Percentiles rank a stretch among this genome's conserved stretches.
Evolutionary conservation across 2,797 vertebrate genomes (phyloP).

Genomic region (Hoplostethus atlanticus): DNA sequence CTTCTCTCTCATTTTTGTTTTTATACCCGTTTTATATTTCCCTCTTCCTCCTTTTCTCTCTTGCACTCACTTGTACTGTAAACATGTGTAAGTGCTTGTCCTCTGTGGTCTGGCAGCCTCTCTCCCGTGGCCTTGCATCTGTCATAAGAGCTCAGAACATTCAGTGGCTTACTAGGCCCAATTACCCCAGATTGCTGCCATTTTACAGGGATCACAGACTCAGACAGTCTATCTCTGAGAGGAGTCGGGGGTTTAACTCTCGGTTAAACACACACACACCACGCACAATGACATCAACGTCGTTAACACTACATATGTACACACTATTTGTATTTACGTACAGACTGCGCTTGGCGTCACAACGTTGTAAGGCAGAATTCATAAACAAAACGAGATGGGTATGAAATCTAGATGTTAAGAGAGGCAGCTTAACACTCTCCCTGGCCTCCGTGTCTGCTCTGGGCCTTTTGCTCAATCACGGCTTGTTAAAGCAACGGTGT

Average conservation of each 20-base stretch:
- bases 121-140: conserved; percentile 77
- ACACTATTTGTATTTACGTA: conserved; percentile 51
- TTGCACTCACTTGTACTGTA: conserved; percentile 45
- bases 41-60: conserved; percentile 26
- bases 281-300: conserved; percentile 43
- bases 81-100: conserved; percentile 67
- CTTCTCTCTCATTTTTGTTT: conserved; percentile 21
- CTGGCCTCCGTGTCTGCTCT: conserved; percentile 24
- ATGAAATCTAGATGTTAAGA: conserved; percentile 76
- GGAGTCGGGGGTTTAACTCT: conserved; percentile 53
- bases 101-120: conserved; percentile 65
- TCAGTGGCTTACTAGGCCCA: conserved; percentile 78
- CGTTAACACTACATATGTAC: background rate
- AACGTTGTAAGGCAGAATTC: conserved; percentile 63
- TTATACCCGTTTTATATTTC: conserved; percentile 17
- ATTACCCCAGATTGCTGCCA: conserved; percentile 83
- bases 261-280: conserved; percentile 40
- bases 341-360: conserved; percentile 48
- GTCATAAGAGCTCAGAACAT: conserved; percentile 79
- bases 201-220: conserved; percentile 77
- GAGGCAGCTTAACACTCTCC: conserved; percentile 57
- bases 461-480: conserved; percentile 68
- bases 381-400: conserved; percentile 59
- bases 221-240: conserved; percentile 52
- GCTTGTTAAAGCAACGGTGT: conserved; percentile 71